phyloP scores from a whole-genome alignment of 2,113 vertebrate species.

The Eulemur rufifrons region DNA sequence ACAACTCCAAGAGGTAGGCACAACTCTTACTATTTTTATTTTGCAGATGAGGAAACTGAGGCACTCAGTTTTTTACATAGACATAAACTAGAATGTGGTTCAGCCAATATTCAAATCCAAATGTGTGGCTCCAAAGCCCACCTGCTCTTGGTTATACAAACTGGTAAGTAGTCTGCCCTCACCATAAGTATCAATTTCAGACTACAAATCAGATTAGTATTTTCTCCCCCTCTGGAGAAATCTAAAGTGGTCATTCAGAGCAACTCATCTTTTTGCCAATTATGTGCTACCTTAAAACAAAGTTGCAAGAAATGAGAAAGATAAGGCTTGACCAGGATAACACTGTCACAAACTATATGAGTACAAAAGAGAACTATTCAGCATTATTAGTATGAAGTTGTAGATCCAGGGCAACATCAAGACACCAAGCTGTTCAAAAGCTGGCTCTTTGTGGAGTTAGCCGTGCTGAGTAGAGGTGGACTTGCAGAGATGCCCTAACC shows the following conservation, averaged over 20 bases:
- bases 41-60: conserved; percentile 20
- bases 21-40: background rate
- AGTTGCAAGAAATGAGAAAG: background rate
- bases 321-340: background rate
- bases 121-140: background rate
- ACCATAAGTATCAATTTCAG: background rate
- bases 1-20: background rate
- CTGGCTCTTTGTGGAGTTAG: background rate
- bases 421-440: background rate
- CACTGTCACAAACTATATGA: background rate
- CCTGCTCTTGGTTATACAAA: background rate
- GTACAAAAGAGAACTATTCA: background rate
- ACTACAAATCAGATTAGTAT: background rate
- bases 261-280: background rate
- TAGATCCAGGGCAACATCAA: background rate
- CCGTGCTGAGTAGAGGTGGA: background rate
- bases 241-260: background rate
- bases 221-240: background rate
- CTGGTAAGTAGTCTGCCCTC: background rate
- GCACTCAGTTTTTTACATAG: background rate
- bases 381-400: background rate
- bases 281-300: conserved; percentile 8
- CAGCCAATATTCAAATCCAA: conserved; percentile 23
- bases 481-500: background rate
- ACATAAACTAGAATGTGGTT: background rate